Conservation (phyloP, 1,140 invertebrate genomes). For the Drosophila fuyamai region DNA sequence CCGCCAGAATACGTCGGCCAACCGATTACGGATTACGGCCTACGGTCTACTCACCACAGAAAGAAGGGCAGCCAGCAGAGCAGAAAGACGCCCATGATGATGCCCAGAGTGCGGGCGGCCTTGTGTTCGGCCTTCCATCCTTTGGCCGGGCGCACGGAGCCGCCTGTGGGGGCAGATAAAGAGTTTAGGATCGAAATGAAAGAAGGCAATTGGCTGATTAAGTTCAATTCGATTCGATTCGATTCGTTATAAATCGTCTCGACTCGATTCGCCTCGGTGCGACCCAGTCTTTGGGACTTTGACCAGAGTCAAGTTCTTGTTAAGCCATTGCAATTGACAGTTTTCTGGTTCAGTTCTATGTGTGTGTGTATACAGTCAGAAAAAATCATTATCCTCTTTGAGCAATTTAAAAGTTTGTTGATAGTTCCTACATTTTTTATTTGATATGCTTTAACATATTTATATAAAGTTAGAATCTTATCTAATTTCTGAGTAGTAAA, state of each 20-base stretch:
- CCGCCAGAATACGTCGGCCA: constrained; percentile 4
- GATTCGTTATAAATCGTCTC: constrained; percentile 26
- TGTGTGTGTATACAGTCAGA: constrained; percentile 13
- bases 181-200: constrained; percentile 47
- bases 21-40: constrained; percentile 23
- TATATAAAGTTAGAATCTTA: no score
- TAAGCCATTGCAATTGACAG: constrained; percentile 49
- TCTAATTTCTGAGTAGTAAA: no score
- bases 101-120: constrained; percentile 95
- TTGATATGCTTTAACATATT: no score
- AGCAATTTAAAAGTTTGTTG: neutral
- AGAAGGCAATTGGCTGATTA: constrained; percentile 56
- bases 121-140: constrained; percentile 96
- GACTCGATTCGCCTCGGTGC: constrained; percentile 17
- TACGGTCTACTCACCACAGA: constrained; percentile 91
- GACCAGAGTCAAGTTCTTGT: constrained; percentile 39
- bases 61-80: constrained; percentile 99
- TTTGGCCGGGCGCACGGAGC: constrained; percentile 90
- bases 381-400: neutral
- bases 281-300: constrained; percentile 20
- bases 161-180: constrained; percentile 86
- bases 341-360: constrained; percentile 30
- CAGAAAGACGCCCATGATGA: constrained; percentile 98
- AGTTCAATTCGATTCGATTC: constrained; percentile 49
- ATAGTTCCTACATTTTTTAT: no score